Evolutionary conservation across 2,888 invertebrate genomes (phyloP).

Genomic region (Neria commutata): DNA sequence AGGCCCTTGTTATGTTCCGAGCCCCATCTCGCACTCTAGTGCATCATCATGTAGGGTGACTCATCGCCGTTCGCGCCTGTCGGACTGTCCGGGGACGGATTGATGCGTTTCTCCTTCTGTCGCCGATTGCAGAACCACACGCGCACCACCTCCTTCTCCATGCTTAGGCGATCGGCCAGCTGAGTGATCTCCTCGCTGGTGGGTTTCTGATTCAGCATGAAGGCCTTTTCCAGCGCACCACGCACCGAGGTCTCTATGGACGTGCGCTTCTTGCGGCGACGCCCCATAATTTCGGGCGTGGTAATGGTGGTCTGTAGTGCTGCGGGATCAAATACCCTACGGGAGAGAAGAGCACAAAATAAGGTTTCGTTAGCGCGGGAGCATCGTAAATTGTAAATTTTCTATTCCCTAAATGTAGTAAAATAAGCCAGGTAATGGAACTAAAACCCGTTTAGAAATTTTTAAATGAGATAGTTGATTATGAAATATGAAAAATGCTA

Average conservation of each 20-base stretch:
- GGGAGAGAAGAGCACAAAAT: not conserved
- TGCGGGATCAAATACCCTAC: constrained; percentile 59
- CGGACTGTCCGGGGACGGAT: constrained; percentile 80
- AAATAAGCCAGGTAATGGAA: too few relatives aligned
- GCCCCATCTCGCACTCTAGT: constrained; percentile 32
- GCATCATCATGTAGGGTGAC: constrained; percentile 58
- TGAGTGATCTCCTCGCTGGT: constrained; percentile 95
- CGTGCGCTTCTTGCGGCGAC: constrained; percentile 94
- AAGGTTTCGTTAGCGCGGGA: too few relatives aligned
- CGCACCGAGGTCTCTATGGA: constrained; percentile 94
- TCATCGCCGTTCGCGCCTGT: constrained; percentile 66
- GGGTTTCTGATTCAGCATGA: constrained; percentile 93
- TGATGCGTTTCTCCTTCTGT: constrained; percentile 96
- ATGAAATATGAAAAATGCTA: too few relatives aligned
- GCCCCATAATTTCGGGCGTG: constrained; percentile 87
- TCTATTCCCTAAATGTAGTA: too few relatives aligned
- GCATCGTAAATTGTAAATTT: too few relatives aligned
- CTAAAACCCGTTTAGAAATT: too few relatives aligned
- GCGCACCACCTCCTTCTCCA: constrained; percentile 96
- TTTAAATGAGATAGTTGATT: too few relatives aligned
- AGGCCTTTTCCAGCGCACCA: constrained; percentile 93
- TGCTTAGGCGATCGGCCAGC: constrained; percentile 89
- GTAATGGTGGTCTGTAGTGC: constrained; percentile 74
- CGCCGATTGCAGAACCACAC: constrained; percentile 96
- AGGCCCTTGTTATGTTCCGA: too few relatives aligned